phyloP scores from a whole-genome alignment of 2,113 vertebrate genomes.

The Collichthys lucidus region DNA sequence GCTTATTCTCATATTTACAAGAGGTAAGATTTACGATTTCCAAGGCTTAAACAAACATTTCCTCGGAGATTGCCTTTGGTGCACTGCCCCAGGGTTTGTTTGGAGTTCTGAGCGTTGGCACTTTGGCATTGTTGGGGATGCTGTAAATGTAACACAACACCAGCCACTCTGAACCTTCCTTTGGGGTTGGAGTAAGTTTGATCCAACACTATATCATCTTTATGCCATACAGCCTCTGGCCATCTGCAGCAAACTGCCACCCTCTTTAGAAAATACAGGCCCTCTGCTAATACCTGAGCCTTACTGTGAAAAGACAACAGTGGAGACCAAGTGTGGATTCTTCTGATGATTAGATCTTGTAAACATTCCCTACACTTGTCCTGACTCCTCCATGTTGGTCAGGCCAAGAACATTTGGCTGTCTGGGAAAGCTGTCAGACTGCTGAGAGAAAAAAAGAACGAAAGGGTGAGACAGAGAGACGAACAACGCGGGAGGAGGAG shows the following conservation, averaged over 20 bases:
- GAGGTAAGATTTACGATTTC: conserved; percentile 45
- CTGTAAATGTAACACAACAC: conserved; percentile 31
- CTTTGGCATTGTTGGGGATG: conserved; percentile 45
- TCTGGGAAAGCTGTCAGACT: conserved; percentile 52
- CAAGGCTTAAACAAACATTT: conserved; percentile 53
- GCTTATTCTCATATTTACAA: conserved; percentile 23
- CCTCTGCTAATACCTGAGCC: conserved; percentile 33
- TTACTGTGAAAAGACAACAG: conserved; percentile 20
- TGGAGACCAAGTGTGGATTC: conserved; percentile 1
- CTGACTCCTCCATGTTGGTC: conserved; percentile 38
- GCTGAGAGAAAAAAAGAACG: conserved; percentile 34
- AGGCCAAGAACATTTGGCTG: conserved; percentile 60
- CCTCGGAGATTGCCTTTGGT: conserved; percentile 31
- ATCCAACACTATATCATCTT: conserved; percentile 38
- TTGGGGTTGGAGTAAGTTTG: conserved; percentile 20
- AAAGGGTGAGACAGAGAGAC: conserved; percentile 6
- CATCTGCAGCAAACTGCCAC: conserved; percentile 33
- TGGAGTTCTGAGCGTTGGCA: conserved; percentile 46
- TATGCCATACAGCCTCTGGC: conserved; percentile 40
- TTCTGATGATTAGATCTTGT: conserved; percentile 31
- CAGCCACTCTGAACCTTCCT: conserved; percentile 25
- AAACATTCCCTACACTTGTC: conserved; percentile 46
- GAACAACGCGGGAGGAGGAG: not conserved
- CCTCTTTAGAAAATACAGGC: conserved; percentile 17
- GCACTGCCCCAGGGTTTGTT: conserved; percentile 49